Base-by-base conservation (phyloP, 2,797 vertebrate genomes). In the Bovichtus diacanthus region DNA sequence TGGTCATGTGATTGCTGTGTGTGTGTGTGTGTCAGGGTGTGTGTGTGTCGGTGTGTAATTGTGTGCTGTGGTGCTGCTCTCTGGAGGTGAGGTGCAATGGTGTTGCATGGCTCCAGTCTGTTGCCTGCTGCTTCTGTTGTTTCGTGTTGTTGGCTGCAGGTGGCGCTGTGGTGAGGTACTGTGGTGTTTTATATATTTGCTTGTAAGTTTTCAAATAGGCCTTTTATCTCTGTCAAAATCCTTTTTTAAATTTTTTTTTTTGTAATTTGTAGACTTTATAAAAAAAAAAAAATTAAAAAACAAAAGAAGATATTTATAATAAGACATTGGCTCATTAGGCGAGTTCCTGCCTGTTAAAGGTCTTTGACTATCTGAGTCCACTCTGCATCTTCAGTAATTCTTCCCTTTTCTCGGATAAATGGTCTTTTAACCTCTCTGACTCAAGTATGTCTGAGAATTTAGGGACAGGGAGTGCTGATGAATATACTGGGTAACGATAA, bases 81-180 rank as follows among this genome's bases (percentile, higher is more conserved):
- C 61, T 67, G 60, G 58, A 74, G 76, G 56, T 83, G 62, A 87
- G 61, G 81, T 77, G 74, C 54, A 60, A 16, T 74, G 62, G 63
- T 78, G 51, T 65, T 87, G 91, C 93, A 93, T 94, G 93, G 87
- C 93, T 93, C 77, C 59, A 79, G 23, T 83, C 47, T 85, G 70
- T 87, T 87, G 84, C 82, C 81, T 90, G 89, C 84, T 86, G 82
- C 85, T 90, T 90, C 59, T 81, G 73, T 86, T 76, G 74, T 90
- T 79, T 87, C 69, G 62, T 79, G 78, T 64, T 71, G 43, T 82
- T 81, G 78, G 83, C 87, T 92, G 82, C 75, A 84, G 84, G 67
- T 80, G 76, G 71, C 19, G 47, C 73, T 87, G 62, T 73, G 54
- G 15, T 51, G 15, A 74, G 47, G 44, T 82, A 3, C 49, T 79